phyloP scores from a whole-genome alignment of 2,888 invertebrate genomes.

The Vandiemenella viatica region DNA sequence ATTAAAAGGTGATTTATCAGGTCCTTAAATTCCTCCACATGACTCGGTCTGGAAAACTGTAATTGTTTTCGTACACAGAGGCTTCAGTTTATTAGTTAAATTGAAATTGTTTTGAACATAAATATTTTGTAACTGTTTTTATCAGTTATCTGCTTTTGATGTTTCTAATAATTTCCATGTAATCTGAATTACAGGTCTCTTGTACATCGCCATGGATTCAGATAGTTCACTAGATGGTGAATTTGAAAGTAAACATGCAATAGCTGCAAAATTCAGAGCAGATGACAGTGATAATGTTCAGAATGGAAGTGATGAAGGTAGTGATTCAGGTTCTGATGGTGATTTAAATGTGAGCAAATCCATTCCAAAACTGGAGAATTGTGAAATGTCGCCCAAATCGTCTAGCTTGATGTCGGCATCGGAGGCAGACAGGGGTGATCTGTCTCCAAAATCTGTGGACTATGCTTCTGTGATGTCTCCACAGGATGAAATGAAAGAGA shows the following conservation, averaged over 20 bases:
- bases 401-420: not conserved
- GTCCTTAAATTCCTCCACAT: too few species aligned
- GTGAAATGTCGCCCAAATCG: not conserved
- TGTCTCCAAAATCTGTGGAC: constrained; percentile 1
- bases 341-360: not conserved
- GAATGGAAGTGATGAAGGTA: constrained; percentile 1
- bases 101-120: too few species aligned
- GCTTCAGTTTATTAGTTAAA: too few species aligned
- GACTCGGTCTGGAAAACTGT: too few species aligned
- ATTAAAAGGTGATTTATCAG: too few species aligned
- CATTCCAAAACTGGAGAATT: not conserved
- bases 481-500: not conserved
- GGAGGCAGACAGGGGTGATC: not conserved
- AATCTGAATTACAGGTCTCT: too few species aligned
- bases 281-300: not conserved
- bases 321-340: not conserved
- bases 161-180: too few species aligned
- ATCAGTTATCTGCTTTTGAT: too few species aligned
- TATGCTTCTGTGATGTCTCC: not conserved
- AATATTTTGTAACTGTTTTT: too few species aligned
- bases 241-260: constrained; percentile 11
- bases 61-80: too few species aligned
- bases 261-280: not conserved
- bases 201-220: constrained; percentile 16
- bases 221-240: constrained; percentile 16